Percentiles rank a stretch among this genome's conserved stretches.
Evolutionary conservation across 2,113 vertebrate species (phyloP).

Genomic region (Amphilophus citrinellus): DNA sequence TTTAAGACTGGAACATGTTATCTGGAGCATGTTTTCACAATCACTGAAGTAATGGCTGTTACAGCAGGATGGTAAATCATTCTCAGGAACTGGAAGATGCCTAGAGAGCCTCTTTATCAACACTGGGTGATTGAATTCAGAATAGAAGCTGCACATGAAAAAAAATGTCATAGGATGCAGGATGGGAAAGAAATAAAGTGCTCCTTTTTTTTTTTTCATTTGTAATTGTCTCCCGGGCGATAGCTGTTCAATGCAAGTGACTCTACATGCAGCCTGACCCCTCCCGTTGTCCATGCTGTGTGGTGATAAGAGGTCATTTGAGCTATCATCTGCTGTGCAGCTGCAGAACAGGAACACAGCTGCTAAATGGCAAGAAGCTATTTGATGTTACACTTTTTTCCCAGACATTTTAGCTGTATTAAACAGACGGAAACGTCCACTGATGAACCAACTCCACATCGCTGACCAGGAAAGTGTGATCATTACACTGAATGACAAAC

Average conservation of each 20-base stretch:
- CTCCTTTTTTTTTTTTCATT: background rate
- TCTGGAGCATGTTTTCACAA: background rate
- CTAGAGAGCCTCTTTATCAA: background rate
- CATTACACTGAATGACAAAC: background rate
- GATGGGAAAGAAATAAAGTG: background rate
- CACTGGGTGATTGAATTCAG: background rate
- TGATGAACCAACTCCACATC: background rate
- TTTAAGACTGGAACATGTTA: background rate
- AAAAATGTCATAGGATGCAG: background rate
- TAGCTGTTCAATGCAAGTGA: background rate
- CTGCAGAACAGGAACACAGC: background rate
- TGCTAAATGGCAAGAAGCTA: background rate
- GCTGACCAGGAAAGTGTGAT: background rate
- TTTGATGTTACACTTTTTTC: background rate
- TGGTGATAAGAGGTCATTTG: background rate
- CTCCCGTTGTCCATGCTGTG: background rate
- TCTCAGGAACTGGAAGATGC: background rate
- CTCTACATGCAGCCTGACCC: background rate
- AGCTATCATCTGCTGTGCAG: background rate
- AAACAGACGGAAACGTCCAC: background rate
- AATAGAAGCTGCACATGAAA: constrained; percentile 1
- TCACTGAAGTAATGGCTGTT: background rate
- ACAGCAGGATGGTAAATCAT: background rate
- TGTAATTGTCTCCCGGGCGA: background rate
- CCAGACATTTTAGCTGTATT: background rate